A percentile compares a stretch with the other conserved stretches of the same genome.
Evolutionary conservation across 2,113 vertebrate species (phyloP).

Genomic region (Corvus moneduloides): DNA sequence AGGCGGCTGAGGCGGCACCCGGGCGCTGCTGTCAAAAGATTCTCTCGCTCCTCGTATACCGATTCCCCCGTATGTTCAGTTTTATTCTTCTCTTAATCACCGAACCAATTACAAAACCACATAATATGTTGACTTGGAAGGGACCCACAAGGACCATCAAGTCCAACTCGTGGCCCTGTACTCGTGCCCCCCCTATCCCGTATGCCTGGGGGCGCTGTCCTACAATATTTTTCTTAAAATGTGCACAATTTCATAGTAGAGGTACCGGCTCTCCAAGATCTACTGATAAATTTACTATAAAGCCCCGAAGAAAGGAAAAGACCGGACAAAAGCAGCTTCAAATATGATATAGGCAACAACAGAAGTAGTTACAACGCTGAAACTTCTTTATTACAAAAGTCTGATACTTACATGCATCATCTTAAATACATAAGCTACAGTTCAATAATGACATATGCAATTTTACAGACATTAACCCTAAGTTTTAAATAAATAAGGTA

Average conservation of each 20-base stretch:
- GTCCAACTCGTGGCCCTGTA: background rate
- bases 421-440: background rate
- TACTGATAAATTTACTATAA: constrained; percentile 28
- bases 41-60: background rate
- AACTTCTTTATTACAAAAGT: constrained; percentile 55
- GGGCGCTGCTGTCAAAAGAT: background rate
- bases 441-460: background rate
- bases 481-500: constrained; percentile 73
- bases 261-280: constrained; percentile 4
- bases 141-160: background rate
- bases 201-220: background rate
- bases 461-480: constrained; percentile 33
- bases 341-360: constrained; percentile 26
- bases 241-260: constrained; percentile 24
- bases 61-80: background rate
- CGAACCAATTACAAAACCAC: background rate
- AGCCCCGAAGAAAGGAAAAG: constrained; percentile 29
- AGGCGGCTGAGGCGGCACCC: background rate
- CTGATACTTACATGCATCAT: constrained; percentile 16
- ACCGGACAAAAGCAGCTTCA: constrained; percentile 62
- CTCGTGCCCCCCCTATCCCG: too few relatives aligned
- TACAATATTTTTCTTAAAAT: constrained; percentile 47
- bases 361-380: constrained; percentile 55
- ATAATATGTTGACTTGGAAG: background rate
- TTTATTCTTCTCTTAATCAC: background rate